Base-by-base conservation (phyloP, 1,140 invertebrate genomes). In the Macrosteles quadrilineatus region DNA sequence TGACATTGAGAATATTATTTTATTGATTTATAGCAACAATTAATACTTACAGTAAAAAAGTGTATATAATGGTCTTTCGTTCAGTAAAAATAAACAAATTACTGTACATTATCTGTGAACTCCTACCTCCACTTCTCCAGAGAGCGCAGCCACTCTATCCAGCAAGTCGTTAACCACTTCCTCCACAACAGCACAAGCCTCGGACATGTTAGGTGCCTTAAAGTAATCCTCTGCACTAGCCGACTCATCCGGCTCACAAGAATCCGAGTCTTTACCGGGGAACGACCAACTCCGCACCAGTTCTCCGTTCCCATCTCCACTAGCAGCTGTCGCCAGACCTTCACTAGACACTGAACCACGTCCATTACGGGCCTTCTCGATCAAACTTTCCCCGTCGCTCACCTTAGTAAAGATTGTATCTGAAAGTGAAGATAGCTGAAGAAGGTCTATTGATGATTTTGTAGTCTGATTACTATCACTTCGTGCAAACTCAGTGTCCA, bases 151-250 rank as follows among this genome's bases (percentile, higher is more conserved):
- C 4, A 85, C 85, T 62, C 76, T 80, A 70, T 86, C 81, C 0
- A 88, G 73, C 0, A 89, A 77, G 19, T 88, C 85, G 27, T 86
- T 83, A 0, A 88, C 69, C 43, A 88, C 82, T 14, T 83, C 82
- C 62, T 85, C 82, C 3, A 85, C 85, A 21, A 87, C 78, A 32
- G 64, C 36, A 27, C 47, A 50, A n/a, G n/a, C n/a, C n/a, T n/a
- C n/a, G 27, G 55, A 29, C 14, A 14, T 25, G 6, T 69, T 73
- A 14, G 67, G 40, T 36, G 72, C 64, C 12, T 74, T 81, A 63
- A 88, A 88, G 70, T 86, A 87, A 66, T 88, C 87, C 68, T 87
- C 86, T 1, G 86, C 86, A 0, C 85, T 78, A 25, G 85, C 81
- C 2, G 85, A 87, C 1, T 83, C 77, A 62, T 87, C 86, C 21